Percentiles rank a stretch among this genome's conserved stretches.
Evolutionary conservation across 2,113 vertebrate genomes (phyloP).

Genomic region (Clarias macrocephalus): DNA sequence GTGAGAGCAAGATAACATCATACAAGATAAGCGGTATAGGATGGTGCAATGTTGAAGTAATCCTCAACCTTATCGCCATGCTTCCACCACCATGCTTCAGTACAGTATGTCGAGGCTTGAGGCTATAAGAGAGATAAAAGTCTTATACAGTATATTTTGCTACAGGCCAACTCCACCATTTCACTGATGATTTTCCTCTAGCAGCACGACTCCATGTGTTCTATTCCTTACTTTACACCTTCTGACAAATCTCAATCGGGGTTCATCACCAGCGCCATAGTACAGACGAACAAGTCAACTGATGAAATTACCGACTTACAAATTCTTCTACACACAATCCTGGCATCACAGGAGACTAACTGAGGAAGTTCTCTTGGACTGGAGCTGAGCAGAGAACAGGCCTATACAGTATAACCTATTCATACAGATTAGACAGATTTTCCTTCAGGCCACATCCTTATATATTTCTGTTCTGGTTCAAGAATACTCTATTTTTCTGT

Average conservation of each 20-base stretch:
- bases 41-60: no score
- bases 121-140: neutral
- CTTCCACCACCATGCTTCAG: conserved; percentile 10
- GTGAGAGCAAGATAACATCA: no score
- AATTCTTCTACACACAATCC: neutral
- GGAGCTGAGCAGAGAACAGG: neutral
- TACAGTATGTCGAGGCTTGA: neutral
- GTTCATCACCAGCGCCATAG: neutral
- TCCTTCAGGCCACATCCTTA: neutral
- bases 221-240: neutral
- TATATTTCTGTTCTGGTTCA: neutral
- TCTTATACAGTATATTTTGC: neutral
- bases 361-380: neutral
- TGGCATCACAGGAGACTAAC: neutral
- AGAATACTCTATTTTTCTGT: neutral
- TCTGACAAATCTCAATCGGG: neutral
- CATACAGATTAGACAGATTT: neutral
- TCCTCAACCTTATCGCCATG: neutral
- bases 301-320: neutral
- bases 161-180: neutral
- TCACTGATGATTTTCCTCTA: neutral
- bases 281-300: neutral
- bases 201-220: neutral
- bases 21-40: no score
- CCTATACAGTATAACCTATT: neutral